Evolutionary conservation across 1,140 invertebrate species (phyloP).

Genomic region (Whitmania pigra): DNA sequence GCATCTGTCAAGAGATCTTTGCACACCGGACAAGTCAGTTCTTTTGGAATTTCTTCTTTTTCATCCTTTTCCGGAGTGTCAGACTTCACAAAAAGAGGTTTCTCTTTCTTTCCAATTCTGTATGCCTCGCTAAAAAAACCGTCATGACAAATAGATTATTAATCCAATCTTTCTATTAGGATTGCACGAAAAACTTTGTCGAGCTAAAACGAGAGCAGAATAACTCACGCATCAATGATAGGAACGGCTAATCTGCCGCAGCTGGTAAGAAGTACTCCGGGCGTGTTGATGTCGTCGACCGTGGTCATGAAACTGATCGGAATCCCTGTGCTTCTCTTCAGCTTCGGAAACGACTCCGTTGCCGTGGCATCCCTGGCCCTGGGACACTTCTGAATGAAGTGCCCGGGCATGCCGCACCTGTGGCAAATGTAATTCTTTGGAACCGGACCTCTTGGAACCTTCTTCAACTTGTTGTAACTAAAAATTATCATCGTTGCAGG

Average conservation of each 20-base stretch:
- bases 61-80: constrained; percentile 39
- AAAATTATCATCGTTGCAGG: no score
- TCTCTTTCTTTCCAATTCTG: constrained; percentile 58
- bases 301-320: constrained; percentile 78
- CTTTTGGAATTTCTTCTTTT: constrained; percentile 62
- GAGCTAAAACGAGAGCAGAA: neutral
- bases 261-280: constrained; percentile 83
- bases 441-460: constrained; percentile 54
- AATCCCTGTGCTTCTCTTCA: constrained; percentile 61
- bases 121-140: constrained; percentile 57
- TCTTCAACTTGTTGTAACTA: constrained; percentile 50
- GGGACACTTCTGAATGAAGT: constrained; percentile 91
- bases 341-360: neutral
- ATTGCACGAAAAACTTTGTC: neutral
- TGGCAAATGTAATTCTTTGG: constrained; percentile 79
- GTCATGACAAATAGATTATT: neutral
- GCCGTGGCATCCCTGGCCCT: neutral
- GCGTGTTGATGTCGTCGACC: constrained; percentile 71
- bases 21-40: constrained; percentile 78
- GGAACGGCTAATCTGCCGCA: constrained; percentile 80
- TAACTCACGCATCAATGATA: constrained; percentile 72
- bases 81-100: constrained; percentile 48
- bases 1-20: constrained; percentile 85
- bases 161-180: neutral
- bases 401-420: constrained; percentile 77